phyloP scores from a whole-genome alignment of 2,113 vertebrate genomes.

The Takifugu bimaculatus region DNA sequence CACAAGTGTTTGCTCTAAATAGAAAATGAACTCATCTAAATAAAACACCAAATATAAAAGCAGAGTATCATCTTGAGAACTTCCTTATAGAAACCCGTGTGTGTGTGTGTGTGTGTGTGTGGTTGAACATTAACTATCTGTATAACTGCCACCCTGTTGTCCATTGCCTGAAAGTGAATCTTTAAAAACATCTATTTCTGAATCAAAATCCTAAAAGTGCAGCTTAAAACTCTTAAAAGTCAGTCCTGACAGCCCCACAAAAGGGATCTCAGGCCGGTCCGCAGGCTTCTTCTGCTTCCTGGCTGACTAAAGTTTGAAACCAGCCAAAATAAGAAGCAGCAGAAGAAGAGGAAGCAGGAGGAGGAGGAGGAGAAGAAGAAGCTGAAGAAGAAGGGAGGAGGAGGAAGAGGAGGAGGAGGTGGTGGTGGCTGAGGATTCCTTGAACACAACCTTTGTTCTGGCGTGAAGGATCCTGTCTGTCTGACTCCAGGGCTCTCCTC shows the following conservation, averaged over 20 bases:
- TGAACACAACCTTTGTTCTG: constrained; percentile 74
- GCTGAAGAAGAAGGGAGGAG: constrained; percentile 10
- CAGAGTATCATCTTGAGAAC: constrained; percentile 58
- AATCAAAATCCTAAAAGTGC: too few relatives aligned
- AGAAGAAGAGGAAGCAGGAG: constrained; percentile 15
- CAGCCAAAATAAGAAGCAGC: constrained; percentile 15
- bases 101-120: background rate
- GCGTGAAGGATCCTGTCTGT: constrained; percentile 63
- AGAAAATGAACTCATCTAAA: too few relatives aligned
- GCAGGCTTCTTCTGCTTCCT: constrained; percentile 54
- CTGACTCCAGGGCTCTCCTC: constrained; percentile 73
- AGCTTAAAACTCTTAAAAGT: too few relatives aligned
- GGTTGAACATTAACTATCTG: constrained; percentile 69
- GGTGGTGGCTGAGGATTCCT: constrained; percentile 24
- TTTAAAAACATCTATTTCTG: too few relatives aligned
- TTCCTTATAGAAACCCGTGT: constrained; percentile 45
- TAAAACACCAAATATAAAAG: constrained; percentile 1
- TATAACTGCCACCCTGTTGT: constrained; percentile 19
- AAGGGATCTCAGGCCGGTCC: constrained; percentile 43
- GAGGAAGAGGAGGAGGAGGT: constrained; percentile 23
- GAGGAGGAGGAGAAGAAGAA: constrained; percentile 8
- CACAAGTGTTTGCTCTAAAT: too few relatives aligned
- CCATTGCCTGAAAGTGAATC: too few relatives aligned
- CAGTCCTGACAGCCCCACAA: background rate
- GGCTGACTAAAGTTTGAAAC: constrained; percentile 43